Evolutionary conservation across 2,797 vertebrate species (phyloP), one percentile per base, ranked within the genome.

Genomic region (Eulemur albifrons): DNA sequence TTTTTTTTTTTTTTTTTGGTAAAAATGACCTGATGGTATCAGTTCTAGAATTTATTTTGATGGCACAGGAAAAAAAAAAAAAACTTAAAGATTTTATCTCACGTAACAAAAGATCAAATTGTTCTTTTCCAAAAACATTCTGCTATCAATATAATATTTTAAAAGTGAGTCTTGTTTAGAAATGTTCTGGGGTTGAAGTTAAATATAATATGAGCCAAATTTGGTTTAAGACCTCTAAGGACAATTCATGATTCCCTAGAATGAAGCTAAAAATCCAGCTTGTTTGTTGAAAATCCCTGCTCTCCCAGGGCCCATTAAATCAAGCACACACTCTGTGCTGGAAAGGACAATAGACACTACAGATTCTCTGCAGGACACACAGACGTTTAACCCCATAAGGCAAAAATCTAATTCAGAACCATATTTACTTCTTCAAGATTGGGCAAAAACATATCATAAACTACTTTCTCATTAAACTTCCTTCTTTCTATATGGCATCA

Each of bases 251-350:
- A 45, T 54, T 90, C 90, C 57, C 61, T 52, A 75, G 43, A 35
- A 95, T 67, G 88, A 97, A 59, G 43, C 54, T 73, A 48, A 93
- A 82, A 59, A 54, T 85, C 18, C n/a, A 93, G n/a, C 54, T 89
- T 38, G 40, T 90, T 93, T 92, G 48, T 65, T 84, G 54, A 95
- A 96, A 94, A 82, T 67, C 38, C 35, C 80, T 61, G 73, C 32
- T 96, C 63, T 93, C 63, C 5, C 25, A 82, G 84, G 91, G 40
- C 45, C 59, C 81, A 93, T 94, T 95, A 97, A 75, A 82, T 93
- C 59, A 97, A 94, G 50, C 20, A 84, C 54, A 95, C 87, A 40
- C 70, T 81, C 73, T 52, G 50, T 15, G 25, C 38, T 79, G 59
- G 48, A 90, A 59, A 90, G n/a, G 72, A 90, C 7, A 61, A 45